phyloP scores from a whole-genome alignment of 2,888 invertebrate species.

The Callyntrura guangdongensis region DNA sequence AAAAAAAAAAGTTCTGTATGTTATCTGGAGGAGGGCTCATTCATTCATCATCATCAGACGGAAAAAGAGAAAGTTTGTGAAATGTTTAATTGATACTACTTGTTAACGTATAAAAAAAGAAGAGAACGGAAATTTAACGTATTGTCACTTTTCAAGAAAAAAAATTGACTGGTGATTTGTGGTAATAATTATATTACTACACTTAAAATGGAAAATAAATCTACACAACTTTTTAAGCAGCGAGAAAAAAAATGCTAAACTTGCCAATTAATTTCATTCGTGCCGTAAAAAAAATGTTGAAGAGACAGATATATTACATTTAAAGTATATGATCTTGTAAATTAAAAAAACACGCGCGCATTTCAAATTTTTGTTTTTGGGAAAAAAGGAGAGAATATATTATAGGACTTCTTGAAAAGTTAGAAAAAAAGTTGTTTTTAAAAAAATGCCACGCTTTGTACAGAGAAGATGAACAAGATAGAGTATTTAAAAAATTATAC shows the following conservation, averaged over 20 bases:
- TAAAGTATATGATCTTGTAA: background rate
- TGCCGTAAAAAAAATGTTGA: constrained; percentile 21
- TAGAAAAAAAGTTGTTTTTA: background rate
- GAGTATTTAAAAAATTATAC: background rate
- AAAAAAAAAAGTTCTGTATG: too few relatives aligned
- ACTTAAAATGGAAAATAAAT: too few relatives aligned
- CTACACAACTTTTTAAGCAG: background rate
- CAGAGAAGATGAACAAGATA: background rate
- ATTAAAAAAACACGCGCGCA: background rate
- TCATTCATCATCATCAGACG: background rate
- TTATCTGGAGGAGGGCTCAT: constrained; percentile 22
- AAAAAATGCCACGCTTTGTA: constrained; percentile 38
- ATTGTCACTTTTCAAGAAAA: too few relatives aligned
- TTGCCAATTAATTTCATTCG: constrained; percentile 41
- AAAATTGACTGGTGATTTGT: too few relatives aligned
- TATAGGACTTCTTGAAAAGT: background rate
- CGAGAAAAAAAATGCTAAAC: background rate
- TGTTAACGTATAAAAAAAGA: too few relatives aligned
- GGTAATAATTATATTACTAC: too few relatives aligned
- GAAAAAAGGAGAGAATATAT: background rate
- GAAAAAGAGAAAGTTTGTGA: too few relatives aligned
- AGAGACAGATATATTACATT: background rate
- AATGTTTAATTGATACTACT: constrained; percentile 1
- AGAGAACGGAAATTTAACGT: too few relatives aligned
- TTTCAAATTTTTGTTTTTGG: background rate